Percentiles rank a stretch among this genome's conserved stretches.
Evolutionary conservation across 2,113 vertebrate genomes (phyloP).

Genomic region (Spea multiplicata): DNA sequence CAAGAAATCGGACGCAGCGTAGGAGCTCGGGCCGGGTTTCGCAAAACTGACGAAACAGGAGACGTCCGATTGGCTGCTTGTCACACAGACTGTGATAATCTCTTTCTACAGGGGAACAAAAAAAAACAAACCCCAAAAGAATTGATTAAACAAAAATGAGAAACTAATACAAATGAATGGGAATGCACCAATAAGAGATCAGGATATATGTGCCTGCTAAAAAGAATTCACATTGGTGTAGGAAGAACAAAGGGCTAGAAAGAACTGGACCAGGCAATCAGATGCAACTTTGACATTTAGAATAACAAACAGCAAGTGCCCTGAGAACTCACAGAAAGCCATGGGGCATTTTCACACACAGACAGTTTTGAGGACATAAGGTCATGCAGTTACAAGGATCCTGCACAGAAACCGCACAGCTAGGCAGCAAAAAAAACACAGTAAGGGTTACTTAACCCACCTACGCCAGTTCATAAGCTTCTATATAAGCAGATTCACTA

Average conservation of each 20-base stretch:
- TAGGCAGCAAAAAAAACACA: no score
- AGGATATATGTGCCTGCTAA: not conserved
- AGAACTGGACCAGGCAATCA: not conserved
- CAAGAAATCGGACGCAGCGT: slow-evolving; percentile 86
- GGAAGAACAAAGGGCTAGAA: slow-evolving; percentile 11
- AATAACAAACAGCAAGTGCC: not conserved
- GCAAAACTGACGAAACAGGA: slow-evolving; percentile 91
- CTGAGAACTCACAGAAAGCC: not conserved
- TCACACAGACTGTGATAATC: slow-evolving; percentile 94
- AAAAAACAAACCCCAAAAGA: not conserved
- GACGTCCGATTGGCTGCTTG: slow-evolving; percentile 87
- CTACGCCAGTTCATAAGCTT: not conserved
- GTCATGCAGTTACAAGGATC: not conserved
- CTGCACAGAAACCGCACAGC: no score
- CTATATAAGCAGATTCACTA: not conserved
- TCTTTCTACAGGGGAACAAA: slow-evolving; percentile 67
- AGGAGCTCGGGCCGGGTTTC: slow-evolving; percentile 83
- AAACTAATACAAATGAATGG: not conserved
- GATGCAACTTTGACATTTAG: slow-evolving; percentile 9
- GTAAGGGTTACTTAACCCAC: no score
- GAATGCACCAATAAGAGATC: not conserved
- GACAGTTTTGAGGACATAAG: not conserved
- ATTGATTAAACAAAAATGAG: not conserved
- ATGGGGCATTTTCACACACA: not conserved
- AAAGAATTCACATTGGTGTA: not conserved